Conservation (phyloP, 1,140 invertebrate genomes). For the Zaprionus taronus region DNA sequence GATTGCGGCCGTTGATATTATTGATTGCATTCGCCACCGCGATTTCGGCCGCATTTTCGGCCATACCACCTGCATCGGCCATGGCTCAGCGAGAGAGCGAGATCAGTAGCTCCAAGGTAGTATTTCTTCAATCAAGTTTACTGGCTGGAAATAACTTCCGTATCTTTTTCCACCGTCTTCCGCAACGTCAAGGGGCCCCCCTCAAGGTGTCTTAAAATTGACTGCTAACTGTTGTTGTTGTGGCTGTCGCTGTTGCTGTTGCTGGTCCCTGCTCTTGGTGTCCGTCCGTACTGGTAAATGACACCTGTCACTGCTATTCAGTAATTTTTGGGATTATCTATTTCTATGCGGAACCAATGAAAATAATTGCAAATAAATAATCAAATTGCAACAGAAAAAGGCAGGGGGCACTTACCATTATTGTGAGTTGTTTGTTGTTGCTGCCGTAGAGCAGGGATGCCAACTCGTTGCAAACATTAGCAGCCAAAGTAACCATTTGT, state of each 20-base stretch:
- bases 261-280: constrained; percentile 7
- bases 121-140: constrained; percentile 43
- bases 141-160: constrained; percentile 31
- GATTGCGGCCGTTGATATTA: constrained; percentile 72
- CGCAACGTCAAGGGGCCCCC: constrained; percentile 26
- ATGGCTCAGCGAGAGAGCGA: constrained; percentile 25
- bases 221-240: constrained; percentile 16
- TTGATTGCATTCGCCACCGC: constrained; percentile 75
- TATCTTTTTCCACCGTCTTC: constrained; percentile 29
- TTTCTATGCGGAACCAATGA: constrained; percentile 14
- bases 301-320: constrained; percentile 23
- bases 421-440: constrained; percentile 42
- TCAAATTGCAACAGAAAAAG: constrained; percentile 25
- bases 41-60: constrained; percentile 61
- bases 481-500: constrained; percentile 10
- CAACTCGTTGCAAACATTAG: constrained; percentile 9
- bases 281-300: constrained; percentile 17
- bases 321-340: constrained; percentile 11
- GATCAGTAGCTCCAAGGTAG: constrained; percentile 31
- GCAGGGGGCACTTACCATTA: constrained; percentile 40
- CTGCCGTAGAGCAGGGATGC: constrained; percentile 18
- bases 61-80: constrained; percentile 38
- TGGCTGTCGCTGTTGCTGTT: neutral
- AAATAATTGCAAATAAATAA: constrained; percentile 14
- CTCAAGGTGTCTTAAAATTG: constrained; percentile 26